Evolutionary conservation across 2,113 vertebrate genomes (phyloP).

Genomic region (Myiozetetes cayanensis): DNA sequence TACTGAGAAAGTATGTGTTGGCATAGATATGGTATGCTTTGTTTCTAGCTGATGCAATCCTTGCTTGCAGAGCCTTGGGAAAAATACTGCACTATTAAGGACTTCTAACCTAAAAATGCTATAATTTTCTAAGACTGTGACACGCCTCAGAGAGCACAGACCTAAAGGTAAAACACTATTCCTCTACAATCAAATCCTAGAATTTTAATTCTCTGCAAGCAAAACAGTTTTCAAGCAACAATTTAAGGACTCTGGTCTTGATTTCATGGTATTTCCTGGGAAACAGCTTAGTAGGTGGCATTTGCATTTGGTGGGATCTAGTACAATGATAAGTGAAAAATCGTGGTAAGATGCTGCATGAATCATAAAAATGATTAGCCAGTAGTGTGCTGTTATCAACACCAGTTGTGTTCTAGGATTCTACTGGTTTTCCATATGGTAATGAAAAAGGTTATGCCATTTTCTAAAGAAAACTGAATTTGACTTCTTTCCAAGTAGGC

Average conservation of each 20-base stretch:
- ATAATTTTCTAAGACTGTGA: neutral
- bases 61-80: neutral
- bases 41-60: constrained; percentile 1
- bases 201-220: neutral
- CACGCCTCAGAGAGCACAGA: neutral
- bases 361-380: neutral
- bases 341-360: neutral
- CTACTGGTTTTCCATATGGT: constrained; percentile 12
- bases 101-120: neutral
- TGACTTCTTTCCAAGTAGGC: neutral
- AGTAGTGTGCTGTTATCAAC: neutral
- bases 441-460: neutral
- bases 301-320: neutral
- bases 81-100: neutral
- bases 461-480: neutral
- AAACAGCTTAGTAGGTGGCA: neutral
- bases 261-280: neutral
- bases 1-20: neutral
- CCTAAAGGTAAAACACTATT: neutral
- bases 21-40: neutral
- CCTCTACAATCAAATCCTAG: neutral
- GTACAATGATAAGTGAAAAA: neutral
- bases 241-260: neutral
- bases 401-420: constrained; percentile 7
- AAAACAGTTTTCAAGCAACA: neutral